phyloP scores from a whole-genome alignment of 2,797 vertebrate genomes.

The Lacerta bilineata region DNA sequence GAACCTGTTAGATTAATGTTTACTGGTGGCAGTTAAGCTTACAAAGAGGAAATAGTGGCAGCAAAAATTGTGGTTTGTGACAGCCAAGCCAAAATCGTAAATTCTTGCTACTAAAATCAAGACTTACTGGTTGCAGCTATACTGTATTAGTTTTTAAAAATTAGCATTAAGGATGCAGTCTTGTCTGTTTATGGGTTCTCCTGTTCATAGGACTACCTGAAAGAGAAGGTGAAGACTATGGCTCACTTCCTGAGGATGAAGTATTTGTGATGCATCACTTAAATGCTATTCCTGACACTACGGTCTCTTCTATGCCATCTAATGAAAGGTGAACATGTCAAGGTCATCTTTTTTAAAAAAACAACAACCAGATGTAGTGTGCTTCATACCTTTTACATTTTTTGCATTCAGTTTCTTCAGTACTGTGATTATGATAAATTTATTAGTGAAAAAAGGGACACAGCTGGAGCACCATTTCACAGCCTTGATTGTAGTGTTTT shows the following conservation, averaged over 20 bases:
- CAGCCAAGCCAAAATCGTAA: neutral
- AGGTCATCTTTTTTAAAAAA: neutral
- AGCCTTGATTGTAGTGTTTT: neutral
- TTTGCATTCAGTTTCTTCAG: neutral
- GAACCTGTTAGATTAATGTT: no score
- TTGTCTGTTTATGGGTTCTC: slow-evolving; percentile 24
- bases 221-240: slow-evolving; percentile 71
- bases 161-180: neutral
- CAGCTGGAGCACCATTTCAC: neutral
- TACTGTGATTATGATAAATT: neutral
- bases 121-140: no score
- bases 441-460: neutral
- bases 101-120: neutral
- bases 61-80: neutral
- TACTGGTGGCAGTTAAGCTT: neutral
- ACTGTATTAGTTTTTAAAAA: no score
- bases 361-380: neutral
- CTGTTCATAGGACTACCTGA: slow-evolving; percentile 69
- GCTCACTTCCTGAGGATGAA: slow-evolving; percentile 72
- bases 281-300: slow-evolving; percentile 64
- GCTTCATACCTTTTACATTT: slow-evolving; percentile 13
- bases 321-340: slow-evolving; percentile 70
- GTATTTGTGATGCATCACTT: slow-evolving; percentile 73
- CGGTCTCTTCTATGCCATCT: slow-evolving; percentile 39
- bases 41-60: neutral